phyloP scores from a whole-genome alignment of 1,140 invertebrate species.

The Drosophila punjabiensis region DNA sequence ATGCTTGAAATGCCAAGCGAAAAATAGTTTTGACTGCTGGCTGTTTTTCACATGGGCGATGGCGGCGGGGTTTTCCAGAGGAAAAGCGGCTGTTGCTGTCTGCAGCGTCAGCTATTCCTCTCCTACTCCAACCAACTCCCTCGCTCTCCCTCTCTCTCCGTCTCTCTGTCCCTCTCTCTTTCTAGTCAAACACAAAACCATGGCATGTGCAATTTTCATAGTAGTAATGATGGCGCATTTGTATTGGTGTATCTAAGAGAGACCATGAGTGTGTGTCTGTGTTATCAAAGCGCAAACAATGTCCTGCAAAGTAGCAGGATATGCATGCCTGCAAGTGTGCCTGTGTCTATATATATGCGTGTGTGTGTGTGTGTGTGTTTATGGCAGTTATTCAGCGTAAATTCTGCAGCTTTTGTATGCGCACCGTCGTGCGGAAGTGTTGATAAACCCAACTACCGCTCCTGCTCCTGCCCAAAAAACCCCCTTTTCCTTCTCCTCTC shows the following conservation, averaged over 20 bases:
- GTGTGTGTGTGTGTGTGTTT: conserved; percentile 35
- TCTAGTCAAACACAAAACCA: conserved; percentile 78
- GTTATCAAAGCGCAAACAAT: conserved; percentile 81
- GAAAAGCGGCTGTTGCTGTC: conserved; percentile 45
- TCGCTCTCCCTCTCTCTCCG: background rate
- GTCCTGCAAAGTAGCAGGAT: conserved; percentile 82
- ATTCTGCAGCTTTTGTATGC: conserved; percentile 79
- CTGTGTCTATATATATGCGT: conserved; percentile 32
- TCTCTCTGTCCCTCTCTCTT: background rate
- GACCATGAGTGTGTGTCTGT: conserved; percentile 28
- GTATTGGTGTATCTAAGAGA: conserved; percentile 30
- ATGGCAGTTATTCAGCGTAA: conserved; percentile 61
- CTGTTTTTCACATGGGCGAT: conserved; percentile 26
- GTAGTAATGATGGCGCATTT: conserved; percentile 71
- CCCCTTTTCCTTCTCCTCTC: background rate
- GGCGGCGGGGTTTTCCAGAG: background rate
- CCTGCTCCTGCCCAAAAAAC: conserved; percentile 3
- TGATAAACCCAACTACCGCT: conserved; percentile 63
- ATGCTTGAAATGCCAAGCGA: conserved; percentile 82
- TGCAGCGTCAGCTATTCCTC: conserved; percentile 40
- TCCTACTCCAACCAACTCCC: background rate
- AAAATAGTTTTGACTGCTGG: conserved; percentile 80
- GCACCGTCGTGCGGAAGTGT: conserved; percentile 80
- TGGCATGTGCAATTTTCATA: conserved; percentile 81
- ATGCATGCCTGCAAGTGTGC: conserved; percentile 51